A percentile compares a stretch with the other conserved stretches of the same genome.
phyloP scores from a whole-genome alignment of 2,888 invertebrate species.

The Tridacna crocea region DNA sequence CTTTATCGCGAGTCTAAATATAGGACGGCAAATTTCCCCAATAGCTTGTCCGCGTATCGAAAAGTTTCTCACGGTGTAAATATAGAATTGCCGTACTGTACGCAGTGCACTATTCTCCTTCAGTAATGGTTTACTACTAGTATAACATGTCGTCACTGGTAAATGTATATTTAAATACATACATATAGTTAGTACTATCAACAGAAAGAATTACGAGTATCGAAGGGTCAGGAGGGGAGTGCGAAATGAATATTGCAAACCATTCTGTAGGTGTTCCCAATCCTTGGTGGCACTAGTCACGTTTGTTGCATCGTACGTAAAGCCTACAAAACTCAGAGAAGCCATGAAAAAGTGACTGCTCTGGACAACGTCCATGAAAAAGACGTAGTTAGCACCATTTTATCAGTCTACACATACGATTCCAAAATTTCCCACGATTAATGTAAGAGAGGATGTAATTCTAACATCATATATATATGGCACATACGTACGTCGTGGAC shows the following conservation, averaged over 20 bases:
- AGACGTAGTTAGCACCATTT: too few species aligned
- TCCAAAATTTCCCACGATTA: too few species aligned
- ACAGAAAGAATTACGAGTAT: not conserved
- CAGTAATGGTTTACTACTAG: not conserved
- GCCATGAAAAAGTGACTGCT: too few species aligned
- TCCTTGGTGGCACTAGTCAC: too few species aligned
- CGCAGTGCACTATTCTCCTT: not conserved
- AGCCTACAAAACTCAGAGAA: too few species aligned
- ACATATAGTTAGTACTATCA: not conserved
- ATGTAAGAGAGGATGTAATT: too few species aligned
- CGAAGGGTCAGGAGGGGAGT: not conserved
- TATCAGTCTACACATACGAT: too few species aligned
- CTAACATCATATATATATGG: too few species aligned
- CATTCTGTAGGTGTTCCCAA: not conserved
- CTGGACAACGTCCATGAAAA: too few species aligned
- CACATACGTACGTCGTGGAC: too few species aligned
- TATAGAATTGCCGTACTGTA: not conserved
- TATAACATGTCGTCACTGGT: not conserved
- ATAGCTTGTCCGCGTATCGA: slow-evolving; percentile 20
- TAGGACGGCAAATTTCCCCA: slow-evolving; percentile 26
- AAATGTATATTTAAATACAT: not conserved
- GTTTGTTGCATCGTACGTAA: too few species aligned
- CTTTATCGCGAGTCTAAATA: slow-evolving; percentile 30
- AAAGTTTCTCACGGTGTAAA: slow-evolving; percentile 20
- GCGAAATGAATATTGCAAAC: not conserved